Base-by-base conservation (phyloP, 2,113 vertebrate species). In the Ailurus styani region DNA sequence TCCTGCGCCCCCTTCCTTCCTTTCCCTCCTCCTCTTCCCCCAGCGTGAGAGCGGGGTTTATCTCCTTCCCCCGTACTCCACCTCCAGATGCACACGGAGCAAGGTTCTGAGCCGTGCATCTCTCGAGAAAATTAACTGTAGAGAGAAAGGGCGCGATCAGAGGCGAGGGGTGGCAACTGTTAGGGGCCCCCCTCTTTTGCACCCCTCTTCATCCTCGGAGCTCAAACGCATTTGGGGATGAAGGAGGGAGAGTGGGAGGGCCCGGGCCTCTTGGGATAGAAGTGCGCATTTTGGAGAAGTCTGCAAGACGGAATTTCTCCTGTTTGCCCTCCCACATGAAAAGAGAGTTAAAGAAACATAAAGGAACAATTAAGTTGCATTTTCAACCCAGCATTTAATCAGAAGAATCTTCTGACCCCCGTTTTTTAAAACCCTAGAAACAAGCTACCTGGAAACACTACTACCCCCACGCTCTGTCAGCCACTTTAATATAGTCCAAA, bases 201-300 rank as follows among this genome's bases (percentile, higher is more conserved):
- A 70, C 96, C 90, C 88, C 45, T 55, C 54, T 95, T 20, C 20
- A 45, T 47, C 50, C 75, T 75, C 20, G 0, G n/a, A 31, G 92
- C 78, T 72, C 85, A 14, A 37, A 15, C 57, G 85, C 50, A 1
- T 75, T 42, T 42, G 75, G 91, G 90, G 83, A 34, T 62, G 89
- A 40, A 82, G 89, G 62, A 68, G 84, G 78, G 60, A 93, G 93
- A 66, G 85, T 81, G 89, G 95, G 87, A 95, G 96, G 95, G 78
- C 95, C 84, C 23, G 45, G 97, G 97, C 96, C 93, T 98, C 89
- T 50, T 27, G 89, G 5, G 77, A 68, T 85, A 90, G 34, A 97
- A 97, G 97, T 97, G 92, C 97, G 97, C 96, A 95, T 96, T 97
- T 97, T 82, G 97, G 77, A 23, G 40, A 91, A 97, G 96, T 97